Evolutionary conservation across 2,888 invertebrate species (phyloP), one percentile per base, ranked within the genome.

Genomic region (Stenodema calcarata): DNA sequence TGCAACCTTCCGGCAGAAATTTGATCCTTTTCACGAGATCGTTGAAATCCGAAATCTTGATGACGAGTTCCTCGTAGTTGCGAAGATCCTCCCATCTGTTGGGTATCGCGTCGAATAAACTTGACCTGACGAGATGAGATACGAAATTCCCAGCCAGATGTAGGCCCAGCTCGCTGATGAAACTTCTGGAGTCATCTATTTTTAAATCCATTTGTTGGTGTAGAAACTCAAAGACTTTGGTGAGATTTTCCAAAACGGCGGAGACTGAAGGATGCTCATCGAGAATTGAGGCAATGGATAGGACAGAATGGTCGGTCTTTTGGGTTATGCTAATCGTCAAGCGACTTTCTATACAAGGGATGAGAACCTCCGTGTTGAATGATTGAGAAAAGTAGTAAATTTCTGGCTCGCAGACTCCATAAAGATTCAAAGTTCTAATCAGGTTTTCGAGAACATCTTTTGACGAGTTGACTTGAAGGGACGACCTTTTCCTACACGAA

Each of bases 1-100:
- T 91, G 88, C 94, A 93, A 0, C 92, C 91, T 18, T 92, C 90
- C 0, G 92, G 91, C 88, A 95, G 93, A 88, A 95, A 94, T 87
- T 84, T 41, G 28, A 84, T 84, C 7, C 44, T 42, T 18, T 28
- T 73, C 23, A 84, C 73, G 1, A 84, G 73, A 12, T 2, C 44
- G 73, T 84, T 84, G 84, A 84, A 84, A 4, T 84, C 75, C 11
- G 41, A 14, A n/a, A 84, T 44, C 47, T 30, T 23, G 23, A 1
- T 41, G 1, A 54, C 70, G 11, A 84, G 54, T 4, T 11, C 84
- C 16, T 73, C 84, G 18, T 73, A 84, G 27, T 23, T 44, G 14
- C 42, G 47, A 2, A 84, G 30, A 14, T 84, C 84, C 44, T 70
- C 14, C 44, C 73, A 16, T 30, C 16, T 73, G 3, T 14, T 47